Base-by-base conservation (phyloP, 2,888 invertebrate genomes). In the Thymelicus acteon region DNA sequence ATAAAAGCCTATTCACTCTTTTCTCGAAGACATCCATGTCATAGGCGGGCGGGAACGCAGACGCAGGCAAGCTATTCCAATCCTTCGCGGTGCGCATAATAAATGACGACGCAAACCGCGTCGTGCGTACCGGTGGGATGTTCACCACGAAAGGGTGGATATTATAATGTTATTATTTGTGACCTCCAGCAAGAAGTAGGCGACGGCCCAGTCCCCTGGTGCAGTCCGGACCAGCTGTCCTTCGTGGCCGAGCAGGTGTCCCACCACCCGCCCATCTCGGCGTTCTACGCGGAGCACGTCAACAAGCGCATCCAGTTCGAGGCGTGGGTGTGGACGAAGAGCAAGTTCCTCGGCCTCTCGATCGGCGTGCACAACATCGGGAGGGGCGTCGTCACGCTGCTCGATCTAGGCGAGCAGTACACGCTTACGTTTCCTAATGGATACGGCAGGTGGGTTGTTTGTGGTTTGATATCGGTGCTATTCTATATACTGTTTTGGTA, bases 161-260 rank as follows among this genome's bases (percentile, higher is more conserved):
- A n/a, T n/a, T n/a, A n/a, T n/a, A n/a, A n/a, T n/a, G n/a, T n/a
- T n/a, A n/a, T n/a, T 44, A 44, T 12, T 8, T 44, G 4, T 44
- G 1, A 12, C 8, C 0, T 44, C 8, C 83, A 88, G 85, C 83
- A 83, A 77, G 93, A 93, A 79, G 96, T 96, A 10, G 90, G 94
- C 10, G 97, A 97, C 80, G 98, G 98, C 0, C 99, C 99, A 1
- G 96, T 98, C 54, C 98, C 98, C 0, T 98, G 98, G 97, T 98
- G 98, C 78, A 95, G 95, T 8, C 95, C 96, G 60, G 96, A 97
- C 92, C 98, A 99, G 86, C 94, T 99, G 10, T 96, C 97, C 7
- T 99, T 99, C 91, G 96, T 99, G 63, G 98, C 99, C 5, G 99
- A 99, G 87, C 99, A 99, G 94, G 99, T 99, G 12, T 99, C 99